Evolutionary conservation across 1,140 invertebrate species (phyloP), one percentile per base, ranked within the genome.

Genomic region (Aradophagus sp.): DNA sequence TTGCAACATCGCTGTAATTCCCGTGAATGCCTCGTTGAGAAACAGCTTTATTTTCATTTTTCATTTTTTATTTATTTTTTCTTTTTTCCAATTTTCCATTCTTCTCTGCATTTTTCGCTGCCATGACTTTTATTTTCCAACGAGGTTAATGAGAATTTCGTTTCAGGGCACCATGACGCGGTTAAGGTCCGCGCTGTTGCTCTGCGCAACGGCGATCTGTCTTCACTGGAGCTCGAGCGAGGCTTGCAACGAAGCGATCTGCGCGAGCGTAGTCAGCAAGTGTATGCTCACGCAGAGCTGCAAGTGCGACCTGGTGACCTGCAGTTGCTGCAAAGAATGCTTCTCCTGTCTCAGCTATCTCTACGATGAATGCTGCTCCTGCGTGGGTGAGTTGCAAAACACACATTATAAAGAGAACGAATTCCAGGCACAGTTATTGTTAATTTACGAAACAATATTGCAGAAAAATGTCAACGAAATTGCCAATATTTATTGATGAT

Each of bases 241-340:
- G 34, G 83, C 80, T 23, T 96, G 95, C 81, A 96, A 97, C 84
- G 93, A 97, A 84, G 93, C 93, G 8, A 90, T 97, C 45, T 97
- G 95, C 86, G 95, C 93, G 1, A 96, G 94, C 77, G 92, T 97
- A 15, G 97, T 98, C 2, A 97, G 95, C 79, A 97, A 97, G 86
- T 98, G 96, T 80, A 93, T 97, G 90, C 87, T 98, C 23, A 97
- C 95, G 10, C 93, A 97, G 78, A 95, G 94, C 15, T 98, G 97
- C 86, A 97, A 97, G 82, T 98, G 96, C 85, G 95, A 97, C 79
- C 86, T 95, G 70, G 83, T 84, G 62, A 92, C 91, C 70, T 96
- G 94, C 80, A 93, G 93, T 13, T 98, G 97, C 77, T 97, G 95
- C 85, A 93, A 93, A 77, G 94, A 97, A 75, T 98, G 97, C 77